Evolutionary conservation across 2,113 vertebrate species (phyloP).

Genomic region (Oncorhynchus masou): DNA sequence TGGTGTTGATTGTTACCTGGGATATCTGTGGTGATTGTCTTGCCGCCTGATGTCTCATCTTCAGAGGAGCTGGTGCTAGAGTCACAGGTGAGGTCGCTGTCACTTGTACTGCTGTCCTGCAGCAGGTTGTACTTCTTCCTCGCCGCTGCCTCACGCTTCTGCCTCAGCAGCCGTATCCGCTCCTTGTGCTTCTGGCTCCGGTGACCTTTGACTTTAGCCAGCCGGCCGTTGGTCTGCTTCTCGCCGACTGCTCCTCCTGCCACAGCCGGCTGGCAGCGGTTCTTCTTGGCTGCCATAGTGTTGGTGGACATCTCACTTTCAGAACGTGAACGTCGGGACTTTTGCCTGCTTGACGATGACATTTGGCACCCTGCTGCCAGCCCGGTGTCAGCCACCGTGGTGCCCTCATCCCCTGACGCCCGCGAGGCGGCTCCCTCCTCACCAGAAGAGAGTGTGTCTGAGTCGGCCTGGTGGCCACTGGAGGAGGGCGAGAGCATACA

Average conservation of each 20-base stretch:
- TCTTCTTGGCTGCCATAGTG: conserved; percentile 96
- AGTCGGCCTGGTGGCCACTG: conserved; percentile 94
- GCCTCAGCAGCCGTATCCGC: conserved; percentile 88
- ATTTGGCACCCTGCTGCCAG: conserved; percentile 60
- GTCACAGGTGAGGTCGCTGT: conserved; percentile 96
- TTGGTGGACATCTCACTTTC: conserved; percentile 87
- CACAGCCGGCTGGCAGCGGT: conserved; percentile 75
- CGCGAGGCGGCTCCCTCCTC: conserved; percentile 78
- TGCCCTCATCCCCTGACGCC: conserved; percentile 57
- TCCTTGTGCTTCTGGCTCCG: conserved; percentile 97
- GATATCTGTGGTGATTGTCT: conserved; percentile 96
- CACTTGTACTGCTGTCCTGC: conserved; percentile 98
- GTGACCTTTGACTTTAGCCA: conserved; percentile 85
- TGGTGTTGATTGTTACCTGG: conserved; percentile 80
- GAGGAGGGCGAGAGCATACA: conserved; percentile 97
- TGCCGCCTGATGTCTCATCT: conserved; percentile 91
- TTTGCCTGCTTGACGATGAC: conserved; percentile 72
- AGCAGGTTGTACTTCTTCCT: conserved; percentile 95
- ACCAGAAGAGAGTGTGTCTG: conserved; percentile 91
- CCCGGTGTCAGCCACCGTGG: conserved; percentile 67
- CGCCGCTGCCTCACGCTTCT: conserved; percentile 93
- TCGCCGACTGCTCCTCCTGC: conserved; percentile 65
- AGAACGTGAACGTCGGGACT: conserved; percentile 88
- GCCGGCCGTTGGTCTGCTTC: conserved; percentile 86
- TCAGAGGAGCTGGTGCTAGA: conserved; percentile 91